Base-by-base conservation (phyloP, 2,888 invertebrate species). In the Drosophila recens region DNA sequence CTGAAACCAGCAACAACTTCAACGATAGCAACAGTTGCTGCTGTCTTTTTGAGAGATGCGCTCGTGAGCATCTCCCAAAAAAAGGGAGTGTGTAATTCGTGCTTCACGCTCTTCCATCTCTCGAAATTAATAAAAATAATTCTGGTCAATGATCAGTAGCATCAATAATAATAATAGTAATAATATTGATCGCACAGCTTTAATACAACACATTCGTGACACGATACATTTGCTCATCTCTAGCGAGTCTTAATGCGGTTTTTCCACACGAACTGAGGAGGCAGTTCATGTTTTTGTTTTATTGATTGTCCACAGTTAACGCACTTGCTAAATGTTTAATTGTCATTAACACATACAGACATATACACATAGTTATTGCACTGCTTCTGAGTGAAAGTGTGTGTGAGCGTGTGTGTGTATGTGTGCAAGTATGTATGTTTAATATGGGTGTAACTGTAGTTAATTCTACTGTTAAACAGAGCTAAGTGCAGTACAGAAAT, bases 311-410 rank as follows among this genome's bases (percentile, higher is more conserved):
- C 62, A 49, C 54, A 63, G 67, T 56, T 61, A 56, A 57, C 59
- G 59, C 45, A 67, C 61, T 75, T 81, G 59, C 52, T 53, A 74
- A 88, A 77, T 72, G 75, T 61, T 83, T 65, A 66, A 65, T 75
- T 80, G 69, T 72, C 80, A 86, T 88, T 80, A 88, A 78, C 59
- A 69, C 70, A 43, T 52, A 66, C 57, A 53, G 2, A 33, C 57
- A 53, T 9, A 33, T 27, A 54, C 27, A 48, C 34, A 66, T 49
- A 52, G 48, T 65, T 51, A 62, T 49, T 72, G 48, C 61, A 75
- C 36, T 57, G 46, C 30, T 45, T 27, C 15, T 34, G 2, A 34
- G 20, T 23, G 30, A 4, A 15, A 5, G 36, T 42, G 34, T 57
- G 64, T 43, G 46, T 38, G 30, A 17, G 17, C 17, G 40, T 33